These are phyloP conservation scores for Drosophila melanogaster DNA, from an alignment of 1,140 invertebrate species.

Conservation along the genomic window Release_6_plus_ISO1_MT NT_037436.4:18184001-18184500, in stretches of 20 bases:
- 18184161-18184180: slow-evolving; percentile 61
- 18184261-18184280: slow-evolving; percentile 33
- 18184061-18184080: slow-evolving; percentile 47
- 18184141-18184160: slow-evolving; percentile 20
- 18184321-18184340: too few relatives aligned
- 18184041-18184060: slow-evolving; percentile 5
- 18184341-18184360: too few relatives aligned
- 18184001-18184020: slow-evolving; percentile 34
- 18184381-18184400: too few relatives aligned
- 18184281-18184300: background rate
- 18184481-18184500: too few relatives aligned
- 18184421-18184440: too few relatives aligned
- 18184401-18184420: too few relatives aligned
- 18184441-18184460: too few relatives aligned
- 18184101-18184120: background rate
- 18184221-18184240: slow-evolving; percentile 42
- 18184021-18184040: slow-evolving; percentile 40
- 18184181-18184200: slow-evolving; percentile 72
- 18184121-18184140: slow-evolving; percentile 18
- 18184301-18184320: too few relatives aligned
- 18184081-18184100: slow-evolving; percentile 60
- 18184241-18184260: slow-evolving; percentile 65
- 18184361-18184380: too few relatives aligned
- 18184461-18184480: too few relatives aligned
- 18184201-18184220: slow-evolving; percentile 39